Conservation (phyloP, 2,113 vertebrate genomes). For the Ptychochromis oligacanthus region DNA sequence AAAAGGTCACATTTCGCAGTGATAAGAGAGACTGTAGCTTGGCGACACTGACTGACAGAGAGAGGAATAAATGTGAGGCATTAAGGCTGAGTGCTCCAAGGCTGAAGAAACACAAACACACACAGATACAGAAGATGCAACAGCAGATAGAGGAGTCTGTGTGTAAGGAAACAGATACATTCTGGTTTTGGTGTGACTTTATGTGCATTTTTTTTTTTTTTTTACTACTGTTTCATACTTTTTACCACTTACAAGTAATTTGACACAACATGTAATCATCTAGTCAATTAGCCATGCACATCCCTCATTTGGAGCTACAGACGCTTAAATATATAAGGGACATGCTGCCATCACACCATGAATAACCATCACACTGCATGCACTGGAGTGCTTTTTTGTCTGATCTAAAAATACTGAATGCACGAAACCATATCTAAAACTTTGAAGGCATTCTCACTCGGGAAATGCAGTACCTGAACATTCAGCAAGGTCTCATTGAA, state of each 20-base stretch:
- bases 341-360: no score
- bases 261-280: no score
- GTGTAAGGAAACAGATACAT: not conserved
- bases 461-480: not conserved
- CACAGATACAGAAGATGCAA: not conserved
- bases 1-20: conserved; percentile 58
- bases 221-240: not conserved
- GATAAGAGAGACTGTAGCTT: conserved; percentile 54
- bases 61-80: conserved; percentile 38
- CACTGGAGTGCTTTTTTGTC: not conserved
- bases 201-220: not conserved
- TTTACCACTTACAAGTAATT: not conserved
- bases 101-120: conserved; percentile 12
- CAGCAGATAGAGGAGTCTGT: not conserved
- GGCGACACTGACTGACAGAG: conserved; percentile 58
- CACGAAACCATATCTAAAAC: not conserved
- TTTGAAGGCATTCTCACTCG: not conserved
- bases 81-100: conserved; percentile 41
- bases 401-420: not conserved
- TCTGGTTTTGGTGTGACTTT: not conserved
- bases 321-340: no score
- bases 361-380: no score
- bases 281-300: no score
- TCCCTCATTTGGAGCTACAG: no score
- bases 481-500: not conserved